Percentiles rank a stretch among this genome's conserved stretches.
These are phyloP conservation scores for Metopolophium dirhodum DNA, from an alignment of 1,140 invertebrate genomes.

Conservation along the genomic window DNA sequence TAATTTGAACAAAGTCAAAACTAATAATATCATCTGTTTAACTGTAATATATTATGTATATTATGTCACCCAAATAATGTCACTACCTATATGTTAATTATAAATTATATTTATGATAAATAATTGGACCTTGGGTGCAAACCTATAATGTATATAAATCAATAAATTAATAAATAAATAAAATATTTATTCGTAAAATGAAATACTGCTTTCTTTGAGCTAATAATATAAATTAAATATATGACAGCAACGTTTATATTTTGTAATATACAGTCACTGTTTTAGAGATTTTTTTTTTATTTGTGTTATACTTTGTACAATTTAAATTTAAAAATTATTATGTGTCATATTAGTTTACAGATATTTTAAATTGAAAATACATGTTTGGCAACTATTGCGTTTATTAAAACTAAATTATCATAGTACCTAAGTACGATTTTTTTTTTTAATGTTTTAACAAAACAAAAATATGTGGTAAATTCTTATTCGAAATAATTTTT, in stretches of 20 bases:
- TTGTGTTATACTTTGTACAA: background rate
- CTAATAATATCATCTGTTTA: background rate
- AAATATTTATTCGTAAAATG: too few relatives aligned
- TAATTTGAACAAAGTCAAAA: background rate
- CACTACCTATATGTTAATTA: background rate
- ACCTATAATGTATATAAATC: background rate
- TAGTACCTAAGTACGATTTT: background rate
- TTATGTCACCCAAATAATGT: background rate
- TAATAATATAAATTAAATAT: too few relatives aligned
- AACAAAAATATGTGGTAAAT: background rate
- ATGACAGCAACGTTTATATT: too few relatives aligned
- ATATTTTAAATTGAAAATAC: background rate
- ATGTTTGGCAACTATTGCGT: background rate
- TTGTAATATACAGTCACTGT: too few relatives aligned
- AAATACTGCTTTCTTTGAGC: too few relatives aligned
- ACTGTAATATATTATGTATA: background rate
- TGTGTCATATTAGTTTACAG: too few relatives aligned
- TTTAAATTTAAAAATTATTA: background rate
- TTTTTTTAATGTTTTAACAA: background rate
- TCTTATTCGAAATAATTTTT: background rate
- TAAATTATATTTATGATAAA: background rate
- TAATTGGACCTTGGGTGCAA: background rate
- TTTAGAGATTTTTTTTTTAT: too few relatives aligned
- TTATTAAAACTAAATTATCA: background rate
- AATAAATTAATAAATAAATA: too few relatives aligned